phyloP scores from a whole-genome alignment of 2,113 vertebrate species.

The Lycaon pictus region DNA sequence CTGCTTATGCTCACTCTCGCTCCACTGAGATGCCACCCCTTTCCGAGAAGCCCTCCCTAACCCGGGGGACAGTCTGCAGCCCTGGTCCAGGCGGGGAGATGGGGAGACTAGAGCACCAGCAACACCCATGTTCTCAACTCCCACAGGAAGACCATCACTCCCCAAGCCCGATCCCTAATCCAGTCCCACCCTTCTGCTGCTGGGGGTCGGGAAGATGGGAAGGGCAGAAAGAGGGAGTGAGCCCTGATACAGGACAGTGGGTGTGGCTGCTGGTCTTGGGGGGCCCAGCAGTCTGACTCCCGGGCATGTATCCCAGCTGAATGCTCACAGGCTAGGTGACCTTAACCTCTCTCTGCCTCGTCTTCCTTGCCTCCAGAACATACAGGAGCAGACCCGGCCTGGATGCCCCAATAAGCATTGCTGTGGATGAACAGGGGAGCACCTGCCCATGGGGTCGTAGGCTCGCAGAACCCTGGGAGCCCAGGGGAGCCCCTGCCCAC shows the following conservation, averaged over 20 bases:
- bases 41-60: background rate
- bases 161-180: background rate
- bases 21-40: background rate
- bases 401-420: accelerated
- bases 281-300: background rate
- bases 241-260: background rate
- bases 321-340: background rate
- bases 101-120: background rate
- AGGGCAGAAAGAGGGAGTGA: background rate
- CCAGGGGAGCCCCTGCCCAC: background rate
- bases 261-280: background rate
- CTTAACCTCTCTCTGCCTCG: background rate
- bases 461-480: no score
- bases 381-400: background rate
- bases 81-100: background rate
- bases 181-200: background rate
- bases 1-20: background rate
- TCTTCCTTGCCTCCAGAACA: background rate
- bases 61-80: background rate
- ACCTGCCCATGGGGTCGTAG: accelerated
- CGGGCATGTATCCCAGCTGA: background rate
- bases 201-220: background rate
- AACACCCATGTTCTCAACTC: background rate
- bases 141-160: background rate
- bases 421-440: background rate